phyloP scores from a whole-genome alignment of 2,888 invertebrate genomes.

The Eristalis arbustorum region DNA sequence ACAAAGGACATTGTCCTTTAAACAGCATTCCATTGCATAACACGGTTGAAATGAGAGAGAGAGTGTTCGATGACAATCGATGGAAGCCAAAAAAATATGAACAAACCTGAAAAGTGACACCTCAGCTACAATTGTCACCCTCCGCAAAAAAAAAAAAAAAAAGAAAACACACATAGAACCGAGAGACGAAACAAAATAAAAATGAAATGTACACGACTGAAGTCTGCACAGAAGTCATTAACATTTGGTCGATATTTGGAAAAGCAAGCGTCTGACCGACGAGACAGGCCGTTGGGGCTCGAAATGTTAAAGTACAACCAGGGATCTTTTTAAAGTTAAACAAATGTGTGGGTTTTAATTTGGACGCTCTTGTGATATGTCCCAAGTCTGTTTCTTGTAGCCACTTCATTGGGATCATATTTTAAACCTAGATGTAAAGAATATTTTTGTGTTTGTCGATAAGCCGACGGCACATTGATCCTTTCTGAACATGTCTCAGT shows the following conservation, averaged over 20 bases:
- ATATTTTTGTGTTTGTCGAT: too few species aligned
- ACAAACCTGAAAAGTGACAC: conserved; percentile 64
- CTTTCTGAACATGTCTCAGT: too few species aligned
- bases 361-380: too few species aligned
- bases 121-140: conserved; percentile 52
- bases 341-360: too few species aligned
- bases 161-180: background rate
- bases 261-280: background rate
- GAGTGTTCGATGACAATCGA: conserved; percentile 66
- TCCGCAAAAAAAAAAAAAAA: background rate
- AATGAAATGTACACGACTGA: conserved; percentile 6
- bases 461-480: background rate
- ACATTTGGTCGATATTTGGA: conserved; percentile 27
- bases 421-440: too few species aligned
- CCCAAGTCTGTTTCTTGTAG: too few species aligned
- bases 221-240: conserved; percentile 52
- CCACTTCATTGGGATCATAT: too few species aligned
- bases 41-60: conserved; percentile 38
- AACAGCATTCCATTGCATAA: conserved; percentile 63
- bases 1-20: conserved; percentile 68
- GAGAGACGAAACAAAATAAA: background rate
- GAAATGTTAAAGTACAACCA: background rate
- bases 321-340: too few species aligned
- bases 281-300: background rate
- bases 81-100: conserved; percentile 60